A percentile compares a stretch with the other conserved stretches of the same genome.
Conservation (phyloP, 2,797 vertebrate species). For the Tapirus indicus region DNA sequence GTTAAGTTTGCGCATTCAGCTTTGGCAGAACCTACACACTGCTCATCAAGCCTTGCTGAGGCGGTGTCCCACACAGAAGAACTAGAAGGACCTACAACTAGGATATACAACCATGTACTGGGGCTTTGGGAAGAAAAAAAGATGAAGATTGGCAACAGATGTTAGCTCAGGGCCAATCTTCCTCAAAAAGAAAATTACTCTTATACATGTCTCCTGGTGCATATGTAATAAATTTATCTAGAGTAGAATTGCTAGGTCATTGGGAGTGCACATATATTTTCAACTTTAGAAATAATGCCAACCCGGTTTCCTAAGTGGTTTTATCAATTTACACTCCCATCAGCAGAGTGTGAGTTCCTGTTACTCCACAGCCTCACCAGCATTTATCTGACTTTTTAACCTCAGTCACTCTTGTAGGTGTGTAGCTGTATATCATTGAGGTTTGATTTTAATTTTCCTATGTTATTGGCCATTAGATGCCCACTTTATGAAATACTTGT, state of each 20-base stretch:
- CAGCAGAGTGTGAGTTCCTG: neutral
- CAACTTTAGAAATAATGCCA: neutral
- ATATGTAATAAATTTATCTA: neutral
- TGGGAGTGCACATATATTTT: neutral
- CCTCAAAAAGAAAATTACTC: too few species aligned
- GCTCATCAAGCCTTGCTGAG: too few species aligned
- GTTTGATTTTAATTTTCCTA: neutral
- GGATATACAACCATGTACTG: too few species aligned
- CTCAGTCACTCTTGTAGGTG: slow-evolving; percentile 10
- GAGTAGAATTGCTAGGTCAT: neutral
- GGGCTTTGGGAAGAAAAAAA: too few species aligned
- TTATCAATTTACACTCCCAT: neutral
- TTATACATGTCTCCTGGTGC: neutral
- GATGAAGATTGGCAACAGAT: too few species aligned
- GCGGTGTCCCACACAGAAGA: too few species aligned
- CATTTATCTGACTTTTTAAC: neutral
- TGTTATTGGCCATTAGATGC: neutral
- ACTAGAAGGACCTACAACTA: too few species aligned
- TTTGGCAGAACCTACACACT: too few species aligned
- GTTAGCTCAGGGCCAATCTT: too few species aligned
- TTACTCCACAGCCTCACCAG: neutral
- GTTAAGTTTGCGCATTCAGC: too few species aligned
- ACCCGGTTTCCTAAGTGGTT: neutral
- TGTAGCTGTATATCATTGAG: neutral
- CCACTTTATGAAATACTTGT: neutral